These are phyloP conservation scores for Cantharis rufa DNA, from an alignment of 2,888 invertebrate species.

Conservation along the genomic window DNA sequence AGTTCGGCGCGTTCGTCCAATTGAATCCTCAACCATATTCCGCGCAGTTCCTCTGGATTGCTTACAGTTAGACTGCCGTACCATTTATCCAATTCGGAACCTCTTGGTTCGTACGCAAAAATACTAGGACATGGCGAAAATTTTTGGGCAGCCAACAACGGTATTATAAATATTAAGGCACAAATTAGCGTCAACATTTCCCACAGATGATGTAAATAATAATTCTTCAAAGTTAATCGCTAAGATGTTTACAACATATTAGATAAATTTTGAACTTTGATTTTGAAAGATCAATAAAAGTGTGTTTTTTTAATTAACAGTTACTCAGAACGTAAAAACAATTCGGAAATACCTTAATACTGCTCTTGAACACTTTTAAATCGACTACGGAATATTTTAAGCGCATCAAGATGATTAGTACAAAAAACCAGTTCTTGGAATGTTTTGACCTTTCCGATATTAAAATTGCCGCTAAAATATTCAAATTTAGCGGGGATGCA, in stretches of 20 bases:
- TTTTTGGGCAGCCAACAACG: constrained; percentile 29
- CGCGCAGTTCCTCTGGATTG: constrained; percentile 62
- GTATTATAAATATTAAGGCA: not conserved
- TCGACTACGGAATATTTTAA: not conserved
- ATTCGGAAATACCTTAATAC: no score
- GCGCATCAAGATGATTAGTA: not conserved
- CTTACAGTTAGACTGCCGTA: constrained; percentile 62
- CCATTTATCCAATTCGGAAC: constrained; percentile 60
- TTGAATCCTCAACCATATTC: constrained; percentile 63
- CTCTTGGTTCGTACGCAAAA: constrained; percentile 44
- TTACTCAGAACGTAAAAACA: no score
- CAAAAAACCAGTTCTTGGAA: not conserved
- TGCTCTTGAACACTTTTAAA: not conserved
- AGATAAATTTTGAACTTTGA: not conserved
- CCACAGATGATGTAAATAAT: not conserved
- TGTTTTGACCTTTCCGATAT: not conserved
- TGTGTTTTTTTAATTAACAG: no score
- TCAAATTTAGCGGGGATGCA: not conserved
- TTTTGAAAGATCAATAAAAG: no score
- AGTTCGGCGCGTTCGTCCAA: constrained; percentile 64
- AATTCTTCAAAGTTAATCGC: not conserved
- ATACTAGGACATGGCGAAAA: constrained; percentile 63
- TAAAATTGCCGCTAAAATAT: not conserved
- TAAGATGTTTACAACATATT: not conserved
- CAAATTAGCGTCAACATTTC: not conserved